These are phyloP conservation scores for Odobenus rosmarus DNA, from an alignment of 2,113 vertebrate genomes.

Conservation along the genomic window DNA sequence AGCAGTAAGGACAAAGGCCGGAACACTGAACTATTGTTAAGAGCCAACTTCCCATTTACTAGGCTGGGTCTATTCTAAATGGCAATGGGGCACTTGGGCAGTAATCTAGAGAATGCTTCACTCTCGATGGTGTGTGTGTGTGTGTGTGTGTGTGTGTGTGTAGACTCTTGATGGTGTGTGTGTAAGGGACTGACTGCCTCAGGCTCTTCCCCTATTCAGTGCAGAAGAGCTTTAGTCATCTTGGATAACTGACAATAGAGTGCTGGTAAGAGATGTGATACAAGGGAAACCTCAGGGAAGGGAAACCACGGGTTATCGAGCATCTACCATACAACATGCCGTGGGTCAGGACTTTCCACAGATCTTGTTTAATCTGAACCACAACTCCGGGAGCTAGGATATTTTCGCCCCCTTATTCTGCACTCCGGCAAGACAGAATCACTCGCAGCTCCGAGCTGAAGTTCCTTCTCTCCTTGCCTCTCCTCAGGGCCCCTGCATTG, in stretches of 20 bases:
- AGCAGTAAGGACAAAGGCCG: conserved; percentile 60
- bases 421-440: not conserved
- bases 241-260: not conserved
- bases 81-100: not conserved
- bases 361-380: not conserved
- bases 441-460: not conserved
- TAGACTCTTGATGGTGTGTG: not conserved
- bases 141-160: too few relatives aligned
- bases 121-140: not conserved
- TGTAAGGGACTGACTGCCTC: not conserved
- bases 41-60: not conserved
- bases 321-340: not conserved
- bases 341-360: not conserved
- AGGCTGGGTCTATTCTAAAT: conserved; percentile 35
- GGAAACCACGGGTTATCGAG: not conserved
- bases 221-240: not conserved
- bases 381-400: not conserved
- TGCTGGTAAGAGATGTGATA: not conserved
- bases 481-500: not conserved
- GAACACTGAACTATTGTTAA: conserved; percentile 43
- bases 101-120: conserved; percentile 13
- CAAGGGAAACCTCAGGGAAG: not conserved
- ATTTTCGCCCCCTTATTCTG: not conserved
- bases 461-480: not conserved
- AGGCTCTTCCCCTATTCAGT: not conserved